Base-by-base conservation (phyloP, 2,113 vertebrate species). In the Pomatostomus ruficeps region DNA sequence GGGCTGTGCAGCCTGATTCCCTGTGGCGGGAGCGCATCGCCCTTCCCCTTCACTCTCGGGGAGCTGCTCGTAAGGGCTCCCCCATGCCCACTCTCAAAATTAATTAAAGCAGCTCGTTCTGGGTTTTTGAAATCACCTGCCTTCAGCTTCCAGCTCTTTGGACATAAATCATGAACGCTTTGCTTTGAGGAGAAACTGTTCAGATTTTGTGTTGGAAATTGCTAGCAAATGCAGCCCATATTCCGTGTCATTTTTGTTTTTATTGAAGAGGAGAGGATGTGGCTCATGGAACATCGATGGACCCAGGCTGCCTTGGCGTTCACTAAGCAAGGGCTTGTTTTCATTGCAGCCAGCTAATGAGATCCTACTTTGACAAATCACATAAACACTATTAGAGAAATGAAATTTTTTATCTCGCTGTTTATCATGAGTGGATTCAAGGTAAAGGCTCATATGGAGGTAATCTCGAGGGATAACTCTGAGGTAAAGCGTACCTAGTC, bases 311-410 rank as follows among this genome's bases (percentile, higher is more conserved):
- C 89, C 77, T 91, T 74, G n/a, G 84, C 7, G 3, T 42, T 33
- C 10, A 1, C 61, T 85, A 73, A 95, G 70, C 57, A 80, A 48
- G 65, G 28, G 20, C 52, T 93, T 96, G 89, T 95, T 95, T 94
- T 96, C 51, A 25, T 78, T 83, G 54, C 82, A 86, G 14, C 67
- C n/a, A 43, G 89, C 68, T 92, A 91, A 93, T 93, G 93, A 96
- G 94, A 84, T 94, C 83, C 84, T 72, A 46, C 92, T 95, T 91
- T n/a, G 76, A 72, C 55, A 62, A 89, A 91, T 93, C 89, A 75
- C 65, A 81, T 96, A 95, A 96, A 85, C 93, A 49, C 96, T 95
- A 96, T 96, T 96, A 97, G 95, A 96, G 90, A 97, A 96, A 97
- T 97, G 76, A 96, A 91, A 74, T 89, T 91, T 91, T 31, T 97